Conservation (phyloP, 2,797 vertebrate genomes). For the Stomatorhinus walkeri region DNA sequence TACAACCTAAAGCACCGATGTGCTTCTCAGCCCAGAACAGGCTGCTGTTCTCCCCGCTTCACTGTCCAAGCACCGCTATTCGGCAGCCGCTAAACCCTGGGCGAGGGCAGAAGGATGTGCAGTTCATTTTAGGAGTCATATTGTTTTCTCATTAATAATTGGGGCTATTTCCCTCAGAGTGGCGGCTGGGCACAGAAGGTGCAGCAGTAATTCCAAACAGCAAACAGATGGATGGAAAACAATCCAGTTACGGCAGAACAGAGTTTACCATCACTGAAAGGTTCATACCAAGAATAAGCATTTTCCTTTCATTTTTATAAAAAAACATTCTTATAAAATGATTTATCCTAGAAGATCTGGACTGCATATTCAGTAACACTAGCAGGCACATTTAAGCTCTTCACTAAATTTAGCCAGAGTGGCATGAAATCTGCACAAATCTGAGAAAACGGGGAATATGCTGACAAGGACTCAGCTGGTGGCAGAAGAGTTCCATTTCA, state of each 20-base stretch:
- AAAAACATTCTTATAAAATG: neutral
- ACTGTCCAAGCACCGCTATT: neutral
- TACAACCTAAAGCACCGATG: neutral
- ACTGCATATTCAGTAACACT: neutral
- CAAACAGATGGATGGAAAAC: neutral
- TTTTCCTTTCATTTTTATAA: neutral
- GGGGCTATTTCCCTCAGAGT: neutral
- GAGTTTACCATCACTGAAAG: neutral
- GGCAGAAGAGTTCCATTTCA: neutral
- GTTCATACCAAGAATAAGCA: neutral
- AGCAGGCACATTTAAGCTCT: neutral
- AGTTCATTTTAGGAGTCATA: neutral
- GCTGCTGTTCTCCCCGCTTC: neutral
- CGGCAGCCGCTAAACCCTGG: neutral
- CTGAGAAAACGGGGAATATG: neutral
- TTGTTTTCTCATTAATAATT: neutral
- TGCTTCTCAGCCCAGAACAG: neutral
- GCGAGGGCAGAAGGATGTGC: neutral
- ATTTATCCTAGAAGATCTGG: neutral
- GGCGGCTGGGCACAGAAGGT: neutral
- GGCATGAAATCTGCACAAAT: neutral
- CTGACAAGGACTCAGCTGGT: neutral
- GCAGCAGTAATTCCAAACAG: neutral
- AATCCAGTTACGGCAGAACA: neutral
- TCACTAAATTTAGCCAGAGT: neutral